Conservation (phyloP, 2,797 vertebrate genomes). For the Lates japonicus region DNA sequence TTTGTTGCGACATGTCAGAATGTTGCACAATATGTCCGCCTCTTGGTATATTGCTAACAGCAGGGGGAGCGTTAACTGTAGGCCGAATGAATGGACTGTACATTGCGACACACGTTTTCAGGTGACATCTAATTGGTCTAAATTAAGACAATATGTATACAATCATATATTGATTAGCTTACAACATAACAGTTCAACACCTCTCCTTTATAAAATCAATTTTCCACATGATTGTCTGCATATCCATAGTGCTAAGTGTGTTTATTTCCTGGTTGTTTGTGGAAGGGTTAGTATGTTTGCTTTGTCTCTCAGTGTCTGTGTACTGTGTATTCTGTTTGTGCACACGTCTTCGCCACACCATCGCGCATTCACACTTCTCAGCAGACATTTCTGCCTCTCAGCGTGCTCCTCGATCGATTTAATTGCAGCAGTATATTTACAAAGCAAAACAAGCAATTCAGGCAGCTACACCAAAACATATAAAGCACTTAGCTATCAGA, state of each 20-base stretch:
- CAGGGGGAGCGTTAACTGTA: neutral
- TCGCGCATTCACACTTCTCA: constrained; percentile 21
- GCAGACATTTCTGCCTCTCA: constrained; percentile 6
- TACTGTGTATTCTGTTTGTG: constrained; percentile 37
- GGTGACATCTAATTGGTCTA: neutral
- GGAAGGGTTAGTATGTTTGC: constrained; percentile 49
- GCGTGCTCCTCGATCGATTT: constrained; percentile 47
- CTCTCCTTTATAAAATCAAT: neutral
- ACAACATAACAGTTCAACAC: neutral
- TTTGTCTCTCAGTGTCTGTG: constrained; percentile 39
- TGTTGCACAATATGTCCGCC: neutral
- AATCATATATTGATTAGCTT: neutral
- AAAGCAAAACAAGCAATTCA: constrained; percentile 50
- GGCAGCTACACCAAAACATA: constrained; percentile 31
- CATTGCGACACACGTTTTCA: neutral
- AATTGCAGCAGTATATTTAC: constrained; percentile 60
- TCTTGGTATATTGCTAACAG: constrained; percentile 18
- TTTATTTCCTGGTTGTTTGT: constrained; percentile 58
- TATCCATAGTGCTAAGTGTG: neutral
- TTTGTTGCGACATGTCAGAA: constrained; percentile 27
- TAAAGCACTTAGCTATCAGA: constrained; percentile 23
- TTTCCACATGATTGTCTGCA: constrained; percentile 15
- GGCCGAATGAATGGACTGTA: neutral
- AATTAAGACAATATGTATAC: neutral
- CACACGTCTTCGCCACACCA: constrained; percentile 4